Percentiles rank a stretch among this genome's conserved stretches.
phyloP scores from a whole-genome alignment of 2,888 invertebrate species.

The Parnassius apollo region DNA sequence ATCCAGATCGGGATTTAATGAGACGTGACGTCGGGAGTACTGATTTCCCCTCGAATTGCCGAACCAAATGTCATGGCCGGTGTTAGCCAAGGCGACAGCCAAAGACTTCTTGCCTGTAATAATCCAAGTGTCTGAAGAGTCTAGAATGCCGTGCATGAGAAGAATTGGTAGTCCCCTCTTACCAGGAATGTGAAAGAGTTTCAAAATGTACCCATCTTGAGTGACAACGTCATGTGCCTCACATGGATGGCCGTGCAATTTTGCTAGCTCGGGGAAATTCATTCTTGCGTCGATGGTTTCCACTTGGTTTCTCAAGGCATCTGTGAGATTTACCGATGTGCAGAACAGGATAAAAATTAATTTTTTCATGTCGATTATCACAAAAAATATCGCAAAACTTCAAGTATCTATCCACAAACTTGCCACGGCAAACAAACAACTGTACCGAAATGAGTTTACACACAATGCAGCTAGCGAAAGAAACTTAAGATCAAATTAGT shows the following conservation, averaged over 20 bases:
- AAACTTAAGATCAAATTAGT: no score
- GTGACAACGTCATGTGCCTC: slow-evolving; percentile 38
- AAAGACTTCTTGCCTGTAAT: slow-evolving; percentile 46
- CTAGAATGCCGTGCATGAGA: slow-evolving; percentile 45
- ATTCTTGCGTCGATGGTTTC: not conserved
- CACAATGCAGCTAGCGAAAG: no score
- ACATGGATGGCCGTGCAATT: slow-evolving; percentile 32
- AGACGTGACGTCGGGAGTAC: slow-evolving; percentile 77
- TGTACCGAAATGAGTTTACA: no score
- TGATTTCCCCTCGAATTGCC: slow-evolving; percentile 80
- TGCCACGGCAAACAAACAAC: no score
- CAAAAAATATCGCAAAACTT: no score
- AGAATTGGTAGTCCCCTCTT: slow-evolving; percentile 48
- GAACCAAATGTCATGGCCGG: slow-evolving; percentile 71
- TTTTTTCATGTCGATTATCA: no score
- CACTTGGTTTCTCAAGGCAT: no score
- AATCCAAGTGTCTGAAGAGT: slow-evolving; percentile 47
- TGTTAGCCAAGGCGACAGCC: slow-evolving; percentile 55
- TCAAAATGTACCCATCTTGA: slow-evolving; percentile 48
- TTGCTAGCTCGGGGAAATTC: slow-evolving; percentile 34
- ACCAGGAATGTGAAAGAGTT: slow-evolving; percentile 51
- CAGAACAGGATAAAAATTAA: no score
- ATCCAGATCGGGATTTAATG: slow-evolving; percentile 22
- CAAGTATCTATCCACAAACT: no score
- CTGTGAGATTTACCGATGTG: no score